Evolutionary conservation across 2,797 vertebrate genomes (phyloP).

Genomic region (Acanthis flammea): DNA sequence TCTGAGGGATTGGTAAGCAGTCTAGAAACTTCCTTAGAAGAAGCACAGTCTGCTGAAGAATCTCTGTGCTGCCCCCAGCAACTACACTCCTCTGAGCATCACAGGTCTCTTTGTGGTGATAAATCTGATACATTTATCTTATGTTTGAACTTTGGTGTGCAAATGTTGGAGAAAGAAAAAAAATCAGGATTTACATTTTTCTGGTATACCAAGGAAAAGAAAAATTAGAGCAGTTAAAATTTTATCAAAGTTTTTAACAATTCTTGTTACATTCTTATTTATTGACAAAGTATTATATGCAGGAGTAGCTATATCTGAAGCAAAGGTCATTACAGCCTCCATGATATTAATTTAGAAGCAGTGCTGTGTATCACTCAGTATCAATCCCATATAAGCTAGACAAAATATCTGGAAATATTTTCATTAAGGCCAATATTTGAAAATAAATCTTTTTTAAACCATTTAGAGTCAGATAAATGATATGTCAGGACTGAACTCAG

Average conservation of each 20-base stretch:
- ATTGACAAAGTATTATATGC: neutral
- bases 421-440: neutral
- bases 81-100: accelerated
- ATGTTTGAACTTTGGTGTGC: neutral
- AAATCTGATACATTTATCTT: neutral
- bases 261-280: neutral
- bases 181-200: neutral
- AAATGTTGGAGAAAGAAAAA: neutral
- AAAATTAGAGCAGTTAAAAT: neutral
- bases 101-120: neutral
- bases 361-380: neutral
- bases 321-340: neutral
- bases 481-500: neutral
- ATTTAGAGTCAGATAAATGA: neutral
- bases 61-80: neutral
- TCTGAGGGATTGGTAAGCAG: neutral
- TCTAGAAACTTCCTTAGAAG: neutral
- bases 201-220: neutral
- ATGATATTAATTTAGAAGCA: neutral
- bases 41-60: neutral
- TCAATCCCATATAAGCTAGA: neutral
- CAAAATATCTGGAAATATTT: neutral
- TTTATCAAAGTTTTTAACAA: neutral
- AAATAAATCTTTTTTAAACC: neutral
- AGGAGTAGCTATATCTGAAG: neutral